Conservation (phyloP, 2,113 vertebrate genomes). For the Rynchops niger region DNA sequence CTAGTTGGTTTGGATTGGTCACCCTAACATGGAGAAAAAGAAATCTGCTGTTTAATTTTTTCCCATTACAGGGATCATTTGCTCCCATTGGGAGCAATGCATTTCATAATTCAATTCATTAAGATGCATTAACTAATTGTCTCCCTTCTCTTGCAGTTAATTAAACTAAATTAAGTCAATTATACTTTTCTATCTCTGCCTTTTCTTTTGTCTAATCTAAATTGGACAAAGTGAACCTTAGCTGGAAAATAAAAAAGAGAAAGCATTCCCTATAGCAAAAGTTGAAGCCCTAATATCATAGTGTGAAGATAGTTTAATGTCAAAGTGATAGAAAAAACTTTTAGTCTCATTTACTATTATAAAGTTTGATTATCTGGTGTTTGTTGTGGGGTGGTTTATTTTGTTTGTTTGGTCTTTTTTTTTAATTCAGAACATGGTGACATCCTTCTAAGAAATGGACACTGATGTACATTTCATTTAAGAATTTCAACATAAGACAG, state of each 20-base stretch:
- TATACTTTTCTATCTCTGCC: conserved; percentile 35
- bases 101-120: conserved; percentile 65
- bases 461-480: background rate
- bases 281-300: background rate
- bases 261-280: background rate
- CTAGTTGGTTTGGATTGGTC: background rate
- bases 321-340: background rate
- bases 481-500: background rate
- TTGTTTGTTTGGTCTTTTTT: accelerated
- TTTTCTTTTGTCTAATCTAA: conserved; percentile 47
- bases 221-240: background rate
- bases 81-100: conserved; percentile 18
- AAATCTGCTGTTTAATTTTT: background rate
- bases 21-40: background rate
- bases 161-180: conserved; percentile 71
- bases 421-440: background rate
- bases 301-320: background rate
- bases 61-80: conserved; percentile 43
- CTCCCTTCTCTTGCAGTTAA: conserved; percentile 63
- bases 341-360: background rate
- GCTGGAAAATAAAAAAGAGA: background rate
- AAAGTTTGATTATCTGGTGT: background rate
- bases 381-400: background rate
- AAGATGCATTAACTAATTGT: conserved; percentile 62
- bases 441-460: background rate